A percentile compares a stretch with the other conserved stretches of the same genome.
Evolutionary conservation across 2,888 invertebrate species (phyloP).

Genomic region (Phrixothrix hirtus): DNA sequence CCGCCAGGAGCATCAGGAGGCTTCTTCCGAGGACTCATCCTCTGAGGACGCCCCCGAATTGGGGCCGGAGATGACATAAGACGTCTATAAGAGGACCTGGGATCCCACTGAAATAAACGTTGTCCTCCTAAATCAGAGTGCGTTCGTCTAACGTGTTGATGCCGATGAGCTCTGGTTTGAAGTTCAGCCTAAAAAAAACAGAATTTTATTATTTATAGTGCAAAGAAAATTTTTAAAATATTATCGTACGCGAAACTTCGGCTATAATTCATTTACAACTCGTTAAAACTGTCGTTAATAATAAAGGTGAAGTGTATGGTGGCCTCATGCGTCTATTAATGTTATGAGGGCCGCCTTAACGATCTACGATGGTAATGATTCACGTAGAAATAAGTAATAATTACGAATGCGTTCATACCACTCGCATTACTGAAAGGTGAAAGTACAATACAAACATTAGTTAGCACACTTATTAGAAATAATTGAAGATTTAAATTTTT

Average conservation of each 20-base stretch:
- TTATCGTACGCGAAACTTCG: constrained; percentile 4
- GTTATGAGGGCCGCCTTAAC: background rate
- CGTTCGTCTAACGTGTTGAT: constrained; percentile 60
- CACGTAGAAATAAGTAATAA: background rate
- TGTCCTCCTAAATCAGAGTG: constrained; percentile 64
- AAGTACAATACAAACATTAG: constrained; percentile 15
- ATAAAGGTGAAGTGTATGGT: background rate
- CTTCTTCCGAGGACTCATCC: constrained; percentile 55
- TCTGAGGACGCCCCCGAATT: constrained; percentile 56
- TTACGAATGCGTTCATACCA: background rate
- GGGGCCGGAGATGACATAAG: constrained; percentile 57
- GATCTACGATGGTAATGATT: constrained; percentile 2
- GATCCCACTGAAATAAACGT: constrained; percentile 61
- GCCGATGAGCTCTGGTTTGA: constrained; percentile 56
- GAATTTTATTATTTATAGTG: background rate
- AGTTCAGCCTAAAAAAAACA: constrained; percentile 58
- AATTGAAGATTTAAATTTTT: too few species aligned
- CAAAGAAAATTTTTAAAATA: background rate
- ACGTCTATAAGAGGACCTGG: constrained; percentile 56
- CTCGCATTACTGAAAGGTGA: background rate
- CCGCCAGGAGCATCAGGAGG: constrained; percentile 49
- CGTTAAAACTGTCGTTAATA: constrained; percentile 3
- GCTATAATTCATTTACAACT: constrained; percentile 6
- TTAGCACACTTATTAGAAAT: too few species aligned
- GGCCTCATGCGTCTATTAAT: background rate